A percentile compares a stretch with the other conserved stretches of the same genome.
phyloP scores from a whole-genome alignment of 64 coral and sea anemone genomes.

The Stichodactyla mertensii region DNA sequence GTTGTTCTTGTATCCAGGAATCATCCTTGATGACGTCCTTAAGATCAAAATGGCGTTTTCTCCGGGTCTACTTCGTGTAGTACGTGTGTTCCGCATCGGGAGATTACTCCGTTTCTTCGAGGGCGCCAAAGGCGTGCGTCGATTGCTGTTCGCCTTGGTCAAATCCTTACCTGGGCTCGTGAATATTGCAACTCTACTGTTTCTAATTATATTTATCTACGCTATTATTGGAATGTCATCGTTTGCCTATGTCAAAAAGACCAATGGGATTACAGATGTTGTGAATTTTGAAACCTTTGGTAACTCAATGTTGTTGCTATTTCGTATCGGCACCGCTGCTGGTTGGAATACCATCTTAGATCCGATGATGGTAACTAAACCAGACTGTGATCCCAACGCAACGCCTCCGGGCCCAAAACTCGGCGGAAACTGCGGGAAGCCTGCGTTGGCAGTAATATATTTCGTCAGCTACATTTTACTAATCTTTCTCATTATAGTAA shows the following conservation, averaged over 20 bases:
- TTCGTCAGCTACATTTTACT: constrained; percentile 95
- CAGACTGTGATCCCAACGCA: constrained; percentile 40
- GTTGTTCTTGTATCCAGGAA: constrained; percentile 45
- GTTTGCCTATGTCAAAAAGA: constrained; percentile 89
- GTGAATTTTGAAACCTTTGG: constrained; percentile 98
- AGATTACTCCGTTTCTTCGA: constrained; percentile 92
- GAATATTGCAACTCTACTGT: constrained; percentile 88
- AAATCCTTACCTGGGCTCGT: constrained; percentile 93
- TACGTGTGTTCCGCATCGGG: constrained; percentile 87
- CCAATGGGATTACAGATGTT: constrained; percentile 87
- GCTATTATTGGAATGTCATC: constrained; percentile 97
- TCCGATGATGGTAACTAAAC: constrained; percentile 71
- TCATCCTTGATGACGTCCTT: constrained; percentile 74
- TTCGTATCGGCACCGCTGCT: constrained; percentile 90
- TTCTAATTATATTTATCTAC: constrained; percentile 94
- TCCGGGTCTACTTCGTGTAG: constrained; percentile 88
- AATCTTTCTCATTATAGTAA: constrained; percentile 92
- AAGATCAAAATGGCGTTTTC: constrained; percentile 77
- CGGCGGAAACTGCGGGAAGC: constrained; percentile 76
- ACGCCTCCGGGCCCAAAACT: background rate
- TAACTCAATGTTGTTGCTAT: constrained; percentile 85
- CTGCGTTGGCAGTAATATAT: constrained; percentile 83
- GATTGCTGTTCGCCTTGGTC: constrained; percentile 79
- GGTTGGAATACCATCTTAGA: constrained; percentile 99
- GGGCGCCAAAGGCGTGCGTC: constrained; percentile 87